These are phyloP conservation scores for Callocephalon fimbriatum DNA, from an alignment of 2,113 vertebrate species.

Conservation along the genomic window DNA sequence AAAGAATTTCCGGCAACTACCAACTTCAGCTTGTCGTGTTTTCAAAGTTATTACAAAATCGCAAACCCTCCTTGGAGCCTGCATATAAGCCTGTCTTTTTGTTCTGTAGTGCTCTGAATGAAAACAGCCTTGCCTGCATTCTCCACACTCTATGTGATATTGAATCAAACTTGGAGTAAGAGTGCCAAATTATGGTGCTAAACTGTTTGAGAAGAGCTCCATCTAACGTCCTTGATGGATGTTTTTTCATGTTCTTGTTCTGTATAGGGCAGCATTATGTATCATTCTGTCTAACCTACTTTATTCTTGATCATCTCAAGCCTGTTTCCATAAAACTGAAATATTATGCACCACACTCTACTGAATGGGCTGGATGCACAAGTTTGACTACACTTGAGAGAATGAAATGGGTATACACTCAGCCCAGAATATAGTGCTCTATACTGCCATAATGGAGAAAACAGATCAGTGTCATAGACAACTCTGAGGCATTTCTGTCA, in stretches of 20 bases:
- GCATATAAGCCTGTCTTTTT: background rate
- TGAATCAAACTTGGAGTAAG: background rate
- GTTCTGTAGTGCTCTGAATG: background rate
- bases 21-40: background rate
- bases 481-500: background rate
- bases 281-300: background rate
- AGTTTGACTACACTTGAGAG: background rate
- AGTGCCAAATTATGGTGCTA: background rate
- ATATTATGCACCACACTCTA: background rate
- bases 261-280: background rate
- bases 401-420: background rate
- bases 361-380: background rate
- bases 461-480: background rate
- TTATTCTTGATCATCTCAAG: background rate
- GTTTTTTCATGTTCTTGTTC: background rate
- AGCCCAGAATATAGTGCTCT: background rate
- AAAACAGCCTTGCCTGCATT: background rate
- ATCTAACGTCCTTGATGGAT: background rate
- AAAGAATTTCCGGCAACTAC: background rate
- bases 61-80: background rate
- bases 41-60: background rate
- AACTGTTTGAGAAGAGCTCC: background rate
- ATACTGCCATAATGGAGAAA: background rate
- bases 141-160: background rate
- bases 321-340: slow-evolving; percentile 17